Conservation (phyloP, 2,888 invertebrate genomes). For the Atherix ibis region DNA sequence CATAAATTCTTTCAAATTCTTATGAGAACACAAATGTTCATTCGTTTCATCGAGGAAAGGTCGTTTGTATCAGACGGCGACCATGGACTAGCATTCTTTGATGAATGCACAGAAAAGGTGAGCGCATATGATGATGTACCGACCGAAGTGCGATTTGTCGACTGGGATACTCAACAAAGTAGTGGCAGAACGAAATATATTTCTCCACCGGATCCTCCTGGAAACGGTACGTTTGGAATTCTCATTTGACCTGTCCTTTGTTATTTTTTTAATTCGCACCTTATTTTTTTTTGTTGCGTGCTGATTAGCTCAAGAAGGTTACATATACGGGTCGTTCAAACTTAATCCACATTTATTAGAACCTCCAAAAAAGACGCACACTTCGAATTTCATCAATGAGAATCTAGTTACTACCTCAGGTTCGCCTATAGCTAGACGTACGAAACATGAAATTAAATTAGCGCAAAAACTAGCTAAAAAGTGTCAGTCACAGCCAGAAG, state of each 20-base stretch:
- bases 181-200: constrained; percentile 91
- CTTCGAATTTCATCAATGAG: constrained; percentile 25
- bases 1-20: constrained; percentile 78
- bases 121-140: constrained; percentile 37
- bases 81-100: constrained; percentile 84
- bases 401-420: constrained; percentile 43
- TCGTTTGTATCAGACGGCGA: constrained; percentile 98
- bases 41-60: constrained; percentile 94
- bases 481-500: constrained; percentile 52
- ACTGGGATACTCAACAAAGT: constrained; percentile 59
- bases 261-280: not conserved
- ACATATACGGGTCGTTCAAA: constrained; percentile 44
- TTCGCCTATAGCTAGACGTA: constrained; percentile 82
- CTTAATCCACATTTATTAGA: constrained; percentile 44
- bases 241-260: not conserved
- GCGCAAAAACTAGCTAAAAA: constrained; percentile 58
- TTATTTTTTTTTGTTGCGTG: constrained; percentile 12
- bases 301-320: constrained; percentile 22
- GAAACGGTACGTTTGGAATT: constrained; percentile 19
- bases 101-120: constrained; percentile 84
- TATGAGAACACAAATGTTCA: constrained; percentile 94
- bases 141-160: constrained; percentile 52
- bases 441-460: constrained; percentile 87
- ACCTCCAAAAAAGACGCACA: constrained; percentile 21
- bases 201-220: constrained; percentile 68